Conservation (phyloP, 2,888 invertebrate genomes). For the Tortrix viridana region DNA sequence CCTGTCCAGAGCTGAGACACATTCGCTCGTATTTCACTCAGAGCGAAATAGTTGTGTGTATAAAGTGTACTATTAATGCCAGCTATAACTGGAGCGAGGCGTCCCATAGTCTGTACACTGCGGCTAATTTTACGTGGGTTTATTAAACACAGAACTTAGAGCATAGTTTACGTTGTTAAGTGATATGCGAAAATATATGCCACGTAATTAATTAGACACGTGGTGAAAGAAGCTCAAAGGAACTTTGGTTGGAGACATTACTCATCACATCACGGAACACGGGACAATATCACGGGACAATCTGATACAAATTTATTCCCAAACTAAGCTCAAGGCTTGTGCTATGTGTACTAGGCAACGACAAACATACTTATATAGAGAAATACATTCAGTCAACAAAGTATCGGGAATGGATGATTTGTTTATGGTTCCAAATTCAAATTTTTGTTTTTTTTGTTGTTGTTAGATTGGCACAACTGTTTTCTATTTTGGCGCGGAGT, state of each 20-base stretch:
- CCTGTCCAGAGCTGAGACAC: constrained; percentile 59
- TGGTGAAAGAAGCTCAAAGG: constrained; percentile 10
- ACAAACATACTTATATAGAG: no score
- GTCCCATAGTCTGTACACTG: constrained; percentile 64
- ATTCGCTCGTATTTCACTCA: constrained; percentile 71
- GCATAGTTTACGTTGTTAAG: constrained; percentile 2
- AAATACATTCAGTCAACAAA: no score
- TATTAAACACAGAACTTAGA: constrained; percentile 1
- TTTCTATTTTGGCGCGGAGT: no score
- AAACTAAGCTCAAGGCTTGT: no score
- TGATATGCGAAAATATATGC: constrained; percentile 15
- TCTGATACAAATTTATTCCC: no score
- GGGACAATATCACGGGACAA: no score
- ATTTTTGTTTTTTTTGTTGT: no score
- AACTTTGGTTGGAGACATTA: background rate
- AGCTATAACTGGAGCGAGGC: constrained; percentile 68
- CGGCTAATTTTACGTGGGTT: constrained; percentile 26
- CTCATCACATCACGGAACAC: no score
- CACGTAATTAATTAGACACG: constrained; percentile 13
- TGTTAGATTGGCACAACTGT: no score
- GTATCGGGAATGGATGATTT: no score
- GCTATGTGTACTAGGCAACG: no score
- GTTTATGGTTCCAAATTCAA: no score
- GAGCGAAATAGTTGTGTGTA: constrained; percentile 67
- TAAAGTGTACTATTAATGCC: constrained; percentile 66